Conservation (phyloP, 2,888 invertebrate species). For the Diplolepis rosae region DNA sequence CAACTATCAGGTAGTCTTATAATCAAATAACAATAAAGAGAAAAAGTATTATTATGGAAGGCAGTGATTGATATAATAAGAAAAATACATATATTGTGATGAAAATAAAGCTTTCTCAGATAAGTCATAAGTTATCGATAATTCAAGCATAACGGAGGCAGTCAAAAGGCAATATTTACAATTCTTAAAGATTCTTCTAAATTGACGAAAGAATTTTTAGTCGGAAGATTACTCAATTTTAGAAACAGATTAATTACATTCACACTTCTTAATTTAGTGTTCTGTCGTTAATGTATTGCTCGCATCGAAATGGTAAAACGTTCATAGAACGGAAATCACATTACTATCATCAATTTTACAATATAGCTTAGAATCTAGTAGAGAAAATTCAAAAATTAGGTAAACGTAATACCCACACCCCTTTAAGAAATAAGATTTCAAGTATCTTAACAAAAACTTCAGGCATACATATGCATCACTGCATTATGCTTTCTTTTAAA, state of each 20-base stretch:
- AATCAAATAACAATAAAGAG: neutral
- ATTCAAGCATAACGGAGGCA: neutral
- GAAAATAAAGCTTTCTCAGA: neutral
- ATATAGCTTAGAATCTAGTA: neutral
- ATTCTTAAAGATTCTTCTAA: neutral
- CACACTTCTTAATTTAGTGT: neutral
- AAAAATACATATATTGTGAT: neutral
- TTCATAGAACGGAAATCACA: neutral
- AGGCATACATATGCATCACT: neutral
- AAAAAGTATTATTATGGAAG: neutral
- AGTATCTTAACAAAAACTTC: neutral
- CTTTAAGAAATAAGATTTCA: neutral
- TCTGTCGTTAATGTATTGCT: neutral
- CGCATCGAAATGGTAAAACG: neutral
- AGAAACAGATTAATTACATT: neutral
- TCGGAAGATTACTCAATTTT: neutral
- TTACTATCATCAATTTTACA: neutral
- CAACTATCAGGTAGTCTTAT: neutral
- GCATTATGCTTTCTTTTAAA: neutral
- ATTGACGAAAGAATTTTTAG: neutral
- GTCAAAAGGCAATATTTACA: slow-evolving; percentile 13
- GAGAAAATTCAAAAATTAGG: neutral
- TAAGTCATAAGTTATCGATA: neutral
- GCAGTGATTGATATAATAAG: neutral
- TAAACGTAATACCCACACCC: neutral